Conservation (phyloP, 2,888 invertebrate genomes). For the Apodemia duryi region DNA sequence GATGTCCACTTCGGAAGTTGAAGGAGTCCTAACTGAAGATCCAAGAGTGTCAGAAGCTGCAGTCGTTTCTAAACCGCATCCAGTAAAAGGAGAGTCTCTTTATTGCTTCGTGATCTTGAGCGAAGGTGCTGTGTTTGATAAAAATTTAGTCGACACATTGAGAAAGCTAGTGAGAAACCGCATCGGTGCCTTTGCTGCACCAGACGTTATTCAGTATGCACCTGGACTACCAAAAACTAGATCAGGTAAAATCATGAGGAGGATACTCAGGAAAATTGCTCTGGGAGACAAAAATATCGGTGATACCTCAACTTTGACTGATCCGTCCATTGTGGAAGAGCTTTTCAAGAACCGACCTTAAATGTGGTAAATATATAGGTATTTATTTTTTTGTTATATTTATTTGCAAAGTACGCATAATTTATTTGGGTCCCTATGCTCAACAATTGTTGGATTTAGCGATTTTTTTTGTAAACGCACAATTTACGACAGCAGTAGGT, state of each 20-base stretch:
- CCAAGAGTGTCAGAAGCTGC: conserved; percentile 93
- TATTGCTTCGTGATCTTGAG: conserved; percentile 98
- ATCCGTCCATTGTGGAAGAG: conserved; percentile 91
- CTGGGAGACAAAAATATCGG: conserved; percentile 93
- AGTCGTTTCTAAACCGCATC: conserved; percentile 96
- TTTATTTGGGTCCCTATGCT: not conserved
- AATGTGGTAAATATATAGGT: conserved; percentile 10
- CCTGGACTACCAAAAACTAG: conserved; percentile 97
- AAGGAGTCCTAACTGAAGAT: conserved; percentile 89
- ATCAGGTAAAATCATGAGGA: conserved; percentile 98
- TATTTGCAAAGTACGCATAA: not conserved
- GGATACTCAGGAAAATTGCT: conserved; percentile 96
- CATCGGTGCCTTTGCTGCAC: conserved; percentile 97
- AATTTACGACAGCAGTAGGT: not conserved
- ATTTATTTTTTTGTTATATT: conserved; percentile 3
- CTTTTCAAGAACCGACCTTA: conserved; percentile 86
- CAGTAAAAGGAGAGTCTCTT: conserved; percentile 97
- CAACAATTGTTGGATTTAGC: not conserved
- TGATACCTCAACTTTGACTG: conserved; percentile 96
- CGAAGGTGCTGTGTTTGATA: conserved; percentile 84
- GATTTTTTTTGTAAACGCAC: not conserved
- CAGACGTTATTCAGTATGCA: conserved; percentile 96
- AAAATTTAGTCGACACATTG: conserved; percentile 84
- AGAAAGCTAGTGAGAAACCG: conserved; percentile 90
- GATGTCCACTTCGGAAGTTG: conserved; percentile 97